Evolutionary conservation across 2,113 vertebrate genomes (phyloP), one percentile per base, ranked within the genome.

Genomic region (Empidonax traillii): DNA sequence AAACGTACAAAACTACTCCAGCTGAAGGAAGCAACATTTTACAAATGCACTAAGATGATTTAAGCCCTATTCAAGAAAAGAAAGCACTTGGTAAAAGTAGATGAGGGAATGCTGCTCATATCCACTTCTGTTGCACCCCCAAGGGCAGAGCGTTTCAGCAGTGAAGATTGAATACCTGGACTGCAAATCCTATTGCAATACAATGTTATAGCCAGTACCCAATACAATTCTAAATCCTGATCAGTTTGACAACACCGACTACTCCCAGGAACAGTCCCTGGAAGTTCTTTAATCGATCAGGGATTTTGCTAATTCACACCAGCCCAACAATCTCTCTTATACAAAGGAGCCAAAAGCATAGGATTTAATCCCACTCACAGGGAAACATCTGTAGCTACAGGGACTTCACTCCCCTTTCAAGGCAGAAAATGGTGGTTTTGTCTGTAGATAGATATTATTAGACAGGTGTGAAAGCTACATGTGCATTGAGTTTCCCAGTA

Each of bases 371-470:
- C 41, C 0, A 2, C 9, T 58, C 46, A 76, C 0, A 3, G 59
- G 33, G 66, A 68, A 84, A 43, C 6, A 28, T 41, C 63, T 65
- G 23, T 55, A 62, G 41, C n/a, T 77, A 61, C 9, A 67, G 46
- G 12, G 49, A 58, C 4, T 41, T 62, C 21, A 14, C 35, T 77
- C 15, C 33, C 20, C 9, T 77, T 80, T 52, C 28, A 82, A 53
- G 31, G 21, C 16, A 81, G 22, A 77, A 77, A 8, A 35, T 2
- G 3, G 8, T 47, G 9, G 20, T 91, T 67, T 63, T 87, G 8
- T 21, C 31, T 22, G 18, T 0, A 56, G 14, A 47, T 18, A 63
- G 12, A 69, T 16, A 73, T 44, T 61, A 43, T 0, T 0, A 56
- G 10, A 14, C 41, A 62, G 14, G 17, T 61, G 56, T 8, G 35